Percentiles rank a stretch among this genome's conserved stretches.
phyloP scores from a whole-genome alignment of 2,797 vertebrate genomes.

The Mormyrus proboscirostris region DNA sequence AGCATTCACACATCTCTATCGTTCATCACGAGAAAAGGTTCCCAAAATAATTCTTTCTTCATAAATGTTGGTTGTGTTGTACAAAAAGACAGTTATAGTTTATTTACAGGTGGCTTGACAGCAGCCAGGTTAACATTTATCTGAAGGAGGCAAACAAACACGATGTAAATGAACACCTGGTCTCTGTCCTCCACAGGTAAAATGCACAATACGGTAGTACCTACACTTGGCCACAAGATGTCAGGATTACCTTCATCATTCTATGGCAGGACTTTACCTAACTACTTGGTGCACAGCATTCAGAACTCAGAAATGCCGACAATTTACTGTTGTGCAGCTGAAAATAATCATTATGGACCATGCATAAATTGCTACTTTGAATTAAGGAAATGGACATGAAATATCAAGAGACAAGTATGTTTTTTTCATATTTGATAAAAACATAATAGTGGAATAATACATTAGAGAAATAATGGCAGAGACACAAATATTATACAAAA shows the following conservation, averaged over 20 bases:
- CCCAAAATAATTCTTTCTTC: background rate
- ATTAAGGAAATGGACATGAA: background rate
- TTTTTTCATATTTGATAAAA: background rate
- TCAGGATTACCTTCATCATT: conserved; percentile 45
- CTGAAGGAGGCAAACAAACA: background rate
- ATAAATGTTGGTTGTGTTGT: background rate
- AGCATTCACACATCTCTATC: background rate
- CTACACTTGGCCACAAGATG: conserved; percentile 44
- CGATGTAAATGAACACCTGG: conserved; percentile 18
- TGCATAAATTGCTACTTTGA: background rate
- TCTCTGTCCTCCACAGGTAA: background rate
- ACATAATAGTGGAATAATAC: background rate
- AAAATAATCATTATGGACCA: background rate
- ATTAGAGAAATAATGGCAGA: background rate
- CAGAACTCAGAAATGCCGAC: background rate
- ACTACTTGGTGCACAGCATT: background rate
- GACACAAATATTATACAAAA: background rate
- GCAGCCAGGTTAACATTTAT: background rate
- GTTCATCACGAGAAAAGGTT: background rate
- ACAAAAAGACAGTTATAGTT: conserved; percentile 7
- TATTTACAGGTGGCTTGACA: background rate
- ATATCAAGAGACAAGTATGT: background rate
- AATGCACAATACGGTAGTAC: conserved; percentile 32
- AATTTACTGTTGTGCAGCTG: background rate
- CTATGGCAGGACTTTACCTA: background rate